Conservation (phyloP, 2,113 vertebrate species). For the Prinia subflava region DNA sequence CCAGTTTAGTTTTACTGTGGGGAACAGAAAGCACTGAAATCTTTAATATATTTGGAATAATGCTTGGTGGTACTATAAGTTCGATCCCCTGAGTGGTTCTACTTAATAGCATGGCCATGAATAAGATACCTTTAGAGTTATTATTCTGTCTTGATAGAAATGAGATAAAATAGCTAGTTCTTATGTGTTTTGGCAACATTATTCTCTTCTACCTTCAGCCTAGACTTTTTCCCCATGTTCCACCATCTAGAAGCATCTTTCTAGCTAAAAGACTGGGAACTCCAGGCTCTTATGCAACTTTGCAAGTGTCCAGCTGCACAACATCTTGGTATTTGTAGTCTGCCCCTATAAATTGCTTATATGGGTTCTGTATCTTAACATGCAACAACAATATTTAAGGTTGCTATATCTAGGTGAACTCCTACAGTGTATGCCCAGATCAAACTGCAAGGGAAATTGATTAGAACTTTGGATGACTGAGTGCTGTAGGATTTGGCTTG, state of each 20-base stretch:
- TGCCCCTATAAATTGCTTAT: not conserved
- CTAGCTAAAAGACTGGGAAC: not conserved
- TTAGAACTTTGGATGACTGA: not conserved
- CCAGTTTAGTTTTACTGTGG: not conserved
- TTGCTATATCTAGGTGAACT: not conserved
- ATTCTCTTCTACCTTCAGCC: not conserved
- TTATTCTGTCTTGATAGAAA: not conserved
- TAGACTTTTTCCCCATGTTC: not conserved
- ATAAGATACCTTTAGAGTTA: not conserved
- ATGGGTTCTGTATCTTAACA: not conserved
- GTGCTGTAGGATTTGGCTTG: not conserved
- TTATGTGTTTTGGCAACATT: not conserved
- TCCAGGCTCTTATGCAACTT: accelerated
- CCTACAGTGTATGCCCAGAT: not conserved
- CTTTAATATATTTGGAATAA: not conserved
- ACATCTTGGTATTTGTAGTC: not conserved
- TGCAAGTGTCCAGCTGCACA: not conserved
- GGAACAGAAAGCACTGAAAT: not conserved
- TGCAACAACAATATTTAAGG: not conserved
- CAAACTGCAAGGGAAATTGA: not conserved
- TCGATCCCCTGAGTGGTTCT: not conserved
- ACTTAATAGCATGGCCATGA: not conserved
- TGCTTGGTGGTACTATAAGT: not conserved
- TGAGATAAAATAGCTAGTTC: not conserved
- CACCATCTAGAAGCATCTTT: not conserved